Percentiles rank a stretch among this genome's conserved stretches.
Evolutionary conservation across 2,797 vertebrate genomes (phyloP).

Genomic region (Cebuella pygmaea): DNA sequence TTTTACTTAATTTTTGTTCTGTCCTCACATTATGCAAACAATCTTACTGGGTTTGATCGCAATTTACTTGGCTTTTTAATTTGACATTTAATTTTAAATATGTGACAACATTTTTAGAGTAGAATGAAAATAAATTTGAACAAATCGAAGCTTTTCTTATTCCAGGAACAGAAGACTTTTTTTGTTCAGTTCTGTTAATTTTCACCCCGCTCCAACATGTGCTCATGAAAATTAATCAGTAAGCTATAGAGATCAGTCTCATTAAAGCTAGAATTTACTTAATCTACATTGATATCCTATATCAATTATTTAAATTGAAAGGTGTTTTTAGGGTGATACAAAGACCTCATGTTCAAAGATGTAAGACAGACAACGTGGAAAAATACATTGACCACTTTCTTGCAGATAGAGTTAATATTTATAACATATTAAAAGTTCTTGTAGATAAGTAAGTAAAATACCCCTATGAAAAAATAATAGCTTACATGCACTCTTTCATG

Average conservation of each 20-base stretch:
- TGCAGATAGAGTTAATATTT: neutral
- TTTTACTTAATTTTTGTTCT: constrained; percentile 44
- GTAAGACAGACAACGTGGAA: neutral
- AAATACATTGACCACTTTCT: neutral
- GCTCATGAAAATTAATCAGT: constrained; percentile 21
- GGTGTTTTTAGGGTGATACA: constrained; percentile 5
- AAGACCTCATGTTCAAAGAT: neutral
- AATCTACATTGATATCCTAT: neutral
- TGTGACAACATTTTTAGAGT: constrained; percentile 44
- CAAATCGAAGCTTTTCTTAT: constrained; percentile 59
- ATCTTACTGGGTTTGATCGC: neutral
- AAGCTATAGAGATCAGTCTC: constrained; percentile 22
- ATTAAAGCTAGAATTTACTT: constrained; percentile 25
- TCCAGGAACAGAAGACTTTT: constrained; percentile 49
- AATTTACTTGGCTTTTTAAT: constrained; percentile 36
- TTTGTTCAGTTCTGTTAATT: constrained; percentile 50
- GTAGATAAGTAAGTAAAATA: neutral
- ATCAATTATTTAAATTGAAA: neutral
- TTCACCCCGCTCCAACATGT: neutral
- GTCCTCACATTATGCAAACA: neutral
- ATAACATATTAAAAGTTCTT: neutral
- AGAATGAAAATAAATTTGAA: constrained; percentile 52
- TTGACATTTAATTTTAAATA: neutral
- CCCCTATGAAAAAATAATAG: neutral
- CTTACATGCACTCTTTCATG: neutral